phyloP scores from a whole-genome alignment of 2,113 vertebrate species.

The Percina caprodes region DNA sequence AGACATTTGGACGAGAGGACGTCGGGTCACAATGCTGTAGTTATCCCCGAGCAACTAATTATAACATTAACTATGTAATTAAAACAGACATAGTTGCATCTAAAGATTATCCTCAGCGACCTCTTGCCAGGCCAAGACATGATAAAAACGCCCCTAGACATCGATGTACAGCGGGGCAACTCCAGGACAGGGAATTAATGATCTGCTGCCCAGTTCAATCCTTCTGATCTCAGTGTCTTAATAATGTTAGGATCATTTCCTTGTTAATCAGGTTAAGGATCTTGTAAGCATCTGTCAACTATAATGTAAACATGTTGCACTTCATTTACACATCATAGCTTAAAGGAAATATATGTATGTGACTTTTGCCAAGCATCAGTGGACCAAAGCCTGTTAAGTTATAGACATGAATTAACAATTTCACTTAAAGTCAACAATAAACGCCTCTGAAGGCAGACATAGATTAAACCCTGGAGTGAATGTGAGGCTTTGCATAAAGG shows the following conservation, averaged over 20 bases:
- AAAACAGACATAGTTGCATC: constrained; percentile 66
- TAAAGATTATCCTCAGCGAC: constrained; percentile 30
- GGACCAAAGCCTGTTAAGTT: neutral
- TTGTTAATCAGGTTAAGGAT: constrained; percentile 72
- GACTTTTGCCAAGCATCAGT: neutral
- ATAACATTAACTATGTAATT: constrained; percentile 63
- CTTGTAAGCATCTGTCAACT: constrained; percentile 71
- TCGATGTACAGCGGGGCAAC: constrained; percentile 20
- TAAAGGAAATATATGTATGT: neutral
- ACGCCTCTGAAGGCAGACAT: neutral
- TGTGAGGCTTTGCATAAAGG: constrained; percentile 66
- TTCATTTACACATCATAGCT: constrained; percentile 11
- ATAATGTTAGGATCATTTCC: constrained; percentile 74
- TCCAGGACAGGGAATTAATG: constrained; percentile 65
- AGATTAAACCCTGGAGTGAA: constrained; percentile 23
- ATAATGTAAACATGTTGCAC: constrained; percentile 35
- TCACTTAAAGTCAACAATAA: neutral
- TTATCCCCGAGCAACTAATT: constrained; percentile 62
- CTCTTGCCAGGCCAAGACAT: constrained; percentile 31
- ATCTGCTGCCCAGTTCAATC: constrained; percentile 55
- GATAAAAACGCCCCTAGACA: constrained; percentile 46
- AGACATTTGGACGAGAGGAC: constrained; percentile 50
- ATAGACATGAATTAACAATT: neutral
- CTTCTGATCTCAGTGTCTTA: constrained; percentile 70
- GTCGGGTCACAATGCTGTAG: constrained; percentile 48